Conservation (phyloP, 2,888 invertebrate species). For the Melipona beecheii region DNA sequence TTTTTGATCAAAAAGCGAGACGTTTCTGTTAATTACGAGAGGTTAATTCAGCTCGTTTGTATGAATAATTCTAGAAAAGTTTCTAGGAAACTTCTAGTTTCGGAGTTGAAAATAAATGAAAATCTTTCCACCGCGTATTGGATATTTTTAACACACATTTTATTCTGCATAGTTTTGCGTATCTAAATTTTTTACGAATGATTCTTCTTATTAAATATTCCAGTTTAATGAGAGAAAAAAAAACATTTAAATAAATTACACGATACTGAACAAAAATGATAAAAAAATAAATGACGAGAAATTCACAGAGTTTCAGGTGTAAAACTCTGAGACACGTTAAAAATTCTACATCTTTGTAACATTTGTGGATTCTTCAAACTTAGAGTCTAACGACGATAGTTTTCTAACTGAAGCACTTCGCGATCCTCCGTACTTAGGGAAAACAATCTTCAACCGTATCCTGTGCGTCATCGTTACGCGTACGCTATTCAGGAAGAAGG, state of each 20-base stretch:
- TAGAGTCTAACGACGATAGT: no score
- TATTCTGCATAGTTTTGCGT: neutral
- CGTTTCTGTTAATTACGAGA: neutral
- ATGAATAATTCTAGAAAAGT: neutral
- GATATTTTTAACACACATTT: neutral
- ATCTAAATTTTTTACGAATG: neutral
- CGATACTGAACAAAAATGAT: no score
- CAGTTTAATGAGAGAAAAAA: no score
- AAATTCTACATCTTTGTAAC: no score
- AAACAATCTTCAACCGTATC: neutral
- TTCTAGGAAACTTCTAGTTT: neutral
- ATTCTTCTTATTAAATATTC: no score
- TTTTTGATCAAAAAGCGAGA: neutral
- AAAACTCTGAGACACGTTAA: no score
- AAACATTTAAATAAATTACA: no score
- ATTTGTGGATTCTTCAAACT: no score
- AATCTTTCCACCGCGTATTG: neutral
- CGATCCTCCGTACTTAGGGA: neutral
- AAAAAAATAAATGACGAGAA: no score
- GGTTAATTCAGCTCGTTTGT: neutral
- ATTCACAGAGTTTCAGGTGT: no score
- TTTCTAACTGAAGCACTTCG: neutral
- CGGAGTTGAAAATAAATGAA: neutral
- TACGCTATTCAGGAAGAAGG: conserved; percentile 9
- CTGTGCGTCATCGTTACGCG: conserved; percentile 8